Conservation (phyloP, 2,113 vertebrate species). For the Psittacula cyanocephala region DNA sequence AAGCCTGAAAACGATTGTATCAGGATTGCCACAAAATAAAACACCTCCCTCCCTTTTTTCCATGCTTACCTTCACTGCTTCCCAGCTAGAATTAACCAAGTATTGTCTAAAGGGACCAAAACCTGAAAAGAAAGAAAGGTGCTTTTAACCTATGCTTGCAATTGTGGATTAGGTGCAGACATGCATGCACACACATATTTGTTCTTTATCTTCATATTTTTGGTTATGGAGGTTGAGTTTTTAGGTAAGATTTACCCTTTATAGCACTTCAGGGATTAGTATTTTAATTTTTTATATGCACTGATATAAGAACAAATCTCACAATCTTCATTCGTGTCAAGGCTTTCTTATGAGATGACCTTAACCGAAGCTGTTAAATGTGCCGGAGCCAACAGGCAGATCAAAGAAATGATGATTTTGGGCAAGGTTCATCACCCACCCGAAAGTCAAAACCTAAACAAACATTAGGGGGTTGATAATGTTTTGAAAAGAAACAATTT, state of each 20-base stretch:
- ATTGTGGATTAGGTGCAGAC: not conserved
- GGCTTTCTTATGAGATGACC: not conserved
- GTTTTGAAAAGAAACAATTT: not conserved
- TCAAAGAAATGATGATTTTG: not conserved
- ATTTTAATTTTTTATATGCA: not conserved
- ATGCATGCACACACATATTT: not conserved
- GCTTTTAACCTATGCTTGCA: not conserved
- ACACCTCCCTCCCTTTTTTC: not conserved
- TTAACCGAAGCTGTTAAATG: not conserved
- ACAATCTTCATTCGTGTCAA: not conserved
- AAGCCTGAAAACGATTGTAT: not conserved
- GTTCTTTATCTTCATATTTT: not conserved
- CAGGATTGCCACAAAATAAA: not conserved
- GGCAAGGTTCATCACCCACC: not conserved
- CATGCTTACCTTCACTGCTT: constrained; percentile 81
- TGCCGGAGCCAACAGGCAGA: not conserved
- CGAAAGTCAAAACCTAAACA: not conserved
- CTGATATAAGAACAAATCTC: not conserved
- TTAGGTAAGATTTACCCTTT: not conserved
- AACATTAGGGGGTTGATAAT: rapidly evolving
- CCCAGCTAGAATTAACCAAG: constrained; percentile 85
- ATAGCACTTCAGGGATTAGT: not conserved
- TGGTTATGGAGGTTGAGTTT: not conserved
- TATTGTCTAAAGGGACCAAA: constrained; percentile 85
- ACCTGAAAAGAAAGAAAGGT: constrained; percentile 64